Conservation (phyloP, 2,113 vertebrate genomes). For the Propithecus coquereli region DNA sequence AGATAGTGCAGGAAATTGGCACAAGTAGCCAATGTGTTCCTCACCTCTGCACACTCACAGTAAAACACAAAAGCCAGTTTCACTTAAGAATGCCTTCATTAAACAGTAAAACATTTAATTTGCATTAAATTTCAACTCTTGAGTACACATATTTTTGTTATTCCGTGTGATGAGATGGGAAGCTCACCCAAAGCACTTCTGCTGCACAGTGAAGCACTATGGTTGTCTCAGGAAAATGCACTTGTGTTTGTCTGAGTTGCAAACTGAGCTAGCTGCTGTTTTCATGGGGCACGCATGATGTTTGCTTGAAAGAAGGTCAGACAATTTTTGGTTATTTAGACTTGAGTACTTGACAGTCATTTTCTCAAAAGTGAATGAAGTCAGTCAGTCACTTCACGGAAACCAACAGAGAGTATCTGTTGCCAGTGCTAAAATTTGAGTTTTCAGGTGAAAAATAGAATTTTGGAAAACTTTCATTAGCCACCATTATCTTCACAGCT, state of each 20-base stretch:
- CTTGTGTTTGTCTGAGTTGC: no score
- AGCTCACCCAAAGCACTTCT: background rate
- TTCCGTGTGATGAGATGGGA: background rate
- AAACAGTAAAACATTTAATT: background rate
- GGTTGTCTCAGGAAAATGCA: background rate
- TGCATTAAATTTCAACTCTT: background rate
- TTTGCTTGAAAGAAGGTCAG: background rate
- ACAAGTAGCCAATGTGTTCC: background rate
- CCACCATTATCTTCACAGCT: background rate
- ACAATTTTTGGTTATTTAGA: background rate
- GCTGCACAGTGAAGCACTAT: fast-evolving
- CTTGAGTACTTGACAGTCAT: background rate
- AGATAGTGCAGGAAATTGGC: fast-evolving
- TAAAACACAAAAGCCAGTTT: background rate
- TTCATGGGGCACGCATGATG: fast-evolving
- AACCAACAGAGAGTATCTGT: background rate
- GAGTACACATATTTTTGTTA: background rate
- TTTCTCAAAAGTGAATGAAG: background rate
- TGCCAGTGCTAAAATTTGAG: background rate
- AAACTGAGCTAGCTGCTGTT: background rate
- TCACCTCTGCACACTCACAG: fast-evolving
- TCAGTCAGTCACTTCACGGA: background rate
- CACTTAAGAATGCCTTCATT: background rate
- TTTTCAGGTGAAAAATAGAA: background rate
- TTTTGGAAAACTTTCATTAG: background rate